Base-by-base conservation (phyloP, 1,140 invertebrate genomes). In the Mya arenaria region DNA sequence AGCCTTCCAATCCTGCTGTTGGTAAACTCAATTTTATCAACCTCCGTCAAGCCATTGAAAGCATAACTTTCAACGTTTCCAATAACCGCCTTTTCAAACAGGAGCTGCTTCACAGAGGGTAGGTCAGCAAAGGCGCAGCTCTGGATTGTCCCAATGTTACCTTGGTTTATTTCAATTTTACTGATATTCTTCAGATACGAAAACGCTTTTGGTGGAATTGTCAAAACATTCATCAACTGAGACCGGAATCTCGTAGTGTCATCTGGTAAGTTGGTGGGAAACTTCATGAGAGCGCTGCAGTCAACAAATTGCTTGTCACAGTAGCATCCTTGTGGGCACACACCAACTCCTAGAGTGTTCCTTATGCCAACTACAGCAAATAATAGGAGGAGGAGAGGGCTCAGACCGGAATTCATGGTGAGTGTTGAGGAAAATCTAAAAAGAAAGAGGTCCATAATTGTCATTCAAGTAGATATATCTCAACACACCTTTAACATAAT, bases 61-160 rank as follows among this genome's bases (percentile, higher is more conserved):
- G 68, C 68, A 23, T 55, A 71, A 48, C 68, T 71, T 55, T 71
- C 68, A 36, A 71, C 32, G 36, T 55, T 71, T 19, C 68, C 68
- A 19, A 71, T 55, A 1, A 71, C 68, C 6, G 68, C 52, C 52
- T 71, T 71, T 19, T 71, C 68, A 34, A 71, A 71, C 17, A 71
- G 23, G 5, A 71, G 2, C 32, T 71, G n/a, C 32, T 71, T 1
- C 25, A 71, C 28, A 48, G 39, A 52, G 1, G 19, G n/a, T 8
- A 55, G 36, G 25, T 48, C 36, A n/a, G 25, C 34, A 23, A 71
- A 71, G 15, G 68, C 68, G 52, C 68, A 71, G 25, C 68, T 48
- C 5, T 39, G n/a, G 37, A 71, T 71, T 13, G 32, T 30, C n/a
- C 48, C 41, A 8, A 71, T n/a, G 25, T 71, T 71, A 8, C 23